Evolutionary conservation across 2,888 invertebrate species (phyloP), one percentile per base, ranked within the genome.

Genomic region (Harmothoe impar): DNA sequence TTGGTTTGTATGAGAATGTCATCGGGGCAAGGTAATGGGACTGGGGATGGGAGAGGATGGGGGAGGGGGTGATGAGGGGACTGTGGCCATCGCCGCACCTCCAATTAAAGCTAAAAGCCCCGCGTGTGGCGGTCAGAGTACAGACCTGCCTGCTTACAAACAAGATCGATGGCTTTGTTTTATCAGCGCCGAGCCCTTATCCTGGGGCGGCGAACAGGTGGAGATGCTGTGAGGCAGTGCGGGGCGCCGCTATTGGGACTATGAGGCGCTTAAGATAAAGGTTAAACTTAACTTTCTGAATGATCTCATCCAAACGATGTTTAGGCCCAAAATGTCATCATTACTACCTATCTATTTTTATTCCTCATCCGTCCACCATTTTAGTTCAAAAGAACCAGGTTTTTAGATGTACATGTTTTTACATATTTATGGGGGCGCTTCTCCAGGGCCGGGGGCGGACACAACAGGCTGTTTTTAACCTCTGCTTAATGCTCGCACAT

Each of bases 101-200:
- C 72, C 72, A 72, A 72, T 72, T 72, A 72, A 72, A 72, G 72
- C 72, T 72, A 72, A 72, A 72, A 72, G 72, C 72, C 72, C 72
- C 25, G n/a, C 29, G 25, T 25, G 72, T 29, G 72, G 7, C 62
- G 62, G n/a, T 25, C 72, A 72, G 72, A 72, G 43, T 10, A 43
- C 3, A 43, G 43, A 43, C 62, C n/a, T 20, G 29, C 72, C 72
- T 25, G 72, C 72, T 72, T 72, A 72, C 72, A 72, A 29, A 72
- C 72, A 72, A 72, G 72, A 72, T 29, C 15, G 72, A 72, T 72
- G 25, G 72, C 29, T 72, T 72, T 72, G 72, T 72, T 72, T 72
- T 72, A 72, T 72, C 72, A n/a, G 72, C 72, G 25, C 31, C 1
- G 77, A 29, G 29, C 77, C 29, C 29, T 17, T 15, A 25, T 23